Evolutionary conservation across 2,797 vertebrate species (phyloP).

Genomic region (Graptemys geographica): DNA sequence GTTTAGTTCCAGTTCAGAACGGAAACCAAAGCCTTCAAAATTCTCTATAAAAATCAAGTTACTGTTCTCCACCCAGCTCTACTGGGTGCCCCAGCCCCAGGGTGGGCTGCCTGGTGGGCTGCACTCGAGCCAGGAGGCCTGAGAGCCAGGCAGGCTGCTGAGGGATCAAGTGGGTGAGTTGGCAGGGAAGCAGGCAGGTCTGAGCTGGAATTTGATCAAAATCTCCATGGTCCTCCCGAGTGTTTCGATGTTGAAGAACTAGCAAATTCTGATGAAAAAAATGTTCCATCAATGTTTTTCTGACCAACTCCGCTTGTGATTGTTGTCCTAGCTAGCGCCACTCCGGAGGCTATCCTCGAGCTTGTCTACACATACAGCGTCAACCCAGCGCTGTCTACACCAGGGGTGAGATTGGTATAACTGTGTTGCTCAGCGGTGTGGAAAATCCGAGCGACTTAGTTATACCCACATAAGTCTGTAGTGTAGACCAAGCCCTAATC

Average conservation of each 20-base stretch:
- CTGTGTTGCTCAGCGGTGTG: too few species aligned
- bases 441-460: too few species aligned
- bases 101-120: not conserved
- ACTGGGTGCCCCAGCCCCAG: not conserved
- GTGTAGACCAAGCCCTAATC: too few species aligned
- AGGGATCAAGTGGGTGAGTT: not conserved
- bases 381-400: too few species aligned
- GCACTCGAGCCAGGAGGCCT: not conserved
- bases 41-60: not conserved
- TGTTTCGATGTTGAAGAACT: not conserved
- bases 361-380: too few species aligned
- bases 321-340: not conserved
- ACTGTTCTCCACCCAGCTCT: not conserved
- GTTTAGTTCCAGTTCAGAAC: not conserved
- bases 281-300: not conserved
- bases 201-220: not conserved
- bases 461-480: too few species aligned
- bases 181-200: not conserved
- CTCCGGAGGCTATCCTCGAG: too few species aligned
- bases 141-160: not conserved
- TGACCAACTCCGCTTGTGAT: not conserved
- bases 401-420: too few species aligned
- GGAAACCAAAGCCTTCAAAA: not conserved
- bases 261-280: not conserved
- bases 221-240: not conserved